Base-by-base conservation (phyloP, 2,888 invertebrate genomes). In the Protodeltote pygarga region DNA sequence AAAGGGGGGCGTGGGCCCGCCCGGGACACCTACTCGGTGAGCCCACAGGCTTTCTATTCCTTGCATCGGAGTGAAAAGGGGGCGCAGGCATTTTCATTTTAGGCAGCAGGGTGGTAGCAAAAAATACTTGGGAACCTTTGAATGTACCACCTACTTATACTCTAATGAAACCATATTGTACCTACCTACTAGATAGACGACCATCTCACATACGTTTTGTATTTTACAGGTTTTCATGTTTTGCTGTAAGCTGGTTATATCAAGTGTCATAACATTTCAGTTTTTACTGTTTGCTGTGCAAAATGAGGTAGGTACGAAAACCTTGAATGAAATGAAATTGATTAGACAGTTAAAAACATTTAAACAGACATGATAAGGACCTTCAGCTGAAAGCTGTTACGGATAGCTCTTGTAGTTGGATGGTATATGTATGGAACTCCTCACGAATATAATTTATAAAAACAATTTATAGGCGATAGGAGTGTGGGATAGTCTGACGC, bases 161-260 rank as follows among this genome's bases (percentile, higher is more conserved):
- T 15, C 8, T 5, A 2, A 8, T 11, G 2, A 31, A 21, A 2
- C 5, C 10, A 10, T 10, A n/a, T 4, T 23, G 6, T 6, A 3
- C 8, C 11, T 32, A 11, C 1, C 0, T 14, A 9, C 1, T 35
- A 10, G 5, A 5, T 11, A 1, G 9, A 11, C 2, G 11, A 11
- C 10, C 24, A 5, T 11, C 5, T 11, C 2, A 6, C 6, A 25
- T 28, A n/a, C 8, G 0, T 24, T 24, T 20, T 48, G n/a, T 39
- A 16, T 37, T 25, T 78, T 77, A 17, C 73, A 83, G 83, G 59
- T 84, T 5, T 68, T 76, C 6, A 15, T 76, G 35, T 78, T 82
- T 49, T 79, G 72, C 63, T 45, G 67, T 17, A 81, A 80, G 49
- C 61, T 79, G 23, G 74, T 85, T 20, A 25, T 65, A 1, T 72